Conservation (phyloP, 2,797 vertebrate species). For the Harpagifer antarcticus region DNA sequence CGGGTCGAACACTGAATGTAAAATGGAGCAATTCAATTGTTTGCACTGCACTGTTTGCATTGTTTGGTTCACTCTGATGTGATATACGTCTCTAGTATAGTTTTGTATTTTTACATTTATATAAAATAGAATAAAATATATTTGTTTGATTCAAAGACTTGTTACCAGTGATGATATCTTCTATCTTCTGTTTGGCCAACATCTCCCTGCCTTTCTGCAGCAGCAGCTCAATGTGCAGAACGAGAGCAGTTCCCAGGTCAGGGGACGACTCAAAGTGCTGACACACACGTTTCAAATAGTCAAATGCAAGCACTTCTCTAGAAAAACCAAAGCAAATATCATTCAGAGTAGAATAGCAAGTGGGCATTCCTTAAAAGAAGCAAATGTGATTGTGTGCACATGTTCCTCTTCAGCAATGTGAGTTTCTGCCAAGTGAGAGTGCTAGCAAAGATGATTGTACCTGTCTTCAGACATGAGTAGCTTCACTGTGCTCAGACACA, state of each 20-base stretch:
- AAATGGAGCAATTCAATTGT: not conserved
- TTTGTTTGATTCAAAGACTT: not conserved
- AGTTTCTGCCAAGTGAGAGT: not conserved
- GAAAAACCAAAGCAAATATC: slow-evolving; percentile 41
- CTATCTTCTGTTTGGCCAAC: slow-evolving; percentile 91
- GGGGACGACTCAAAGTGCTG: slow-evolving; percentile 89
- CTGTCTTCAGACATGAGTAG: slow-evolving; percentile 89
- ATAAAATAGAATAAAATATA: too few species aligned
- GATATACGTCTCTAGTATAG: too few species aligned
- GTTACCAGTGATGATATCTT: slow-evolving; percentile 89
- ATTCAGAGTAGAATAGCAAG: not conserved
- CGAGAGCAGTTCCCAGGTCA: slow-evolving; percentile 85
- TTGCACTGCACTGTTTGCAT: too few species aligned
- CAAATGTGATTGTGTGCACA: not conserved
- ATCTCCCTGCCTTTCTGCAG: slow-evolving; percentile 89
- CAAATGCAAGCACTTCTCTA: slow-evolving; percentile 90
- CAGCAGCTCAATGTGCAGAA: slow-evolving; percentile 90
- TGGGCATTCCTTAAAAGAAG: not conserved
- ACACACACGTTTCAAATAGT: slow-evolving; percentile 88
- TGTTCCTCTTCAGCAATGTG: not conserved
- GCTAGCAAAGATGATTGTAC: slow-evolving; percentile 69
- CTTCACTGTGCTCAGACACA: slow-evolving; percentile 87
- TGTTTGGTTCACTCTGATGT: too few species aligned
- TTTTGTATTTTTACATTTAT: not conserved
- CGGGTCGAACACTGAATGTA: not conserved